Conservation (phyloP, 2,888 invertebrate genomes). For the Rapana venosa region DNA sequence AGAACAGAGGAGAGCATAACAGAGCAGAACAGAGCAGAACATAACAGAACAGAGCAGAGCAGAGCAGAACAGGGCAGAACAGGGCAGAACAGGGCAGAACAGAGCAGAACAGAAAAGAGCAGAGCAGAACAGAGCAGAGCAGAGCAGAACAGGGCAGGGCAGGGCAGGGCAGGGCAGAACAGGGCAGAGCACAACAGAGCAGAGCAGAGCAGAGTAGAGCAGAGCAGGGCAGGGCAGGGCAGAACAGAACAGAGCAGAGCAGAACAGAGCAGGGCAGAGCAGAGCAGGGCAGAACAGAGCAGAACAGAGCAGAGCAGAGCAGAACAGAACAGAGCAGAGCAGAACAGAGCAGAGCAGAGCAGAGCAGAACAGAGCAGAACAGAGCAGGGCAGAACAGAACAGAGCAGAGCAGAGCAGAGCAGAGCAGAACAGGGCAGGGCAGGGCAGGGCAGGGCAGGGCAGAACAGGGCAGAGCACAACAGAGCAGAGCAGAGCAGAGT, state of each 20-base stretch:
- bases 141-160: too few species aligned
- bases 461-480: neutral
- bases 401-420: neutral
- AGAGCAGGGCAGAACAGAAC: neutral
- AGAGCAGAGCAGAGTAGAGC: conserved; percentile 1
- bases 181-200: neutral
- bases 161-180: neutral
- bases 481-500: conserved; percentile 12
- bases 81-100: too few species aligned
- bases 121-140: too few species aligned
- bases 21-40: too few species aligned
- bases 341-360: neutral
- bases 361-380: conserved; percentile 1
- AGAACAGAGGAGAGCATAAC: too few species aligned
- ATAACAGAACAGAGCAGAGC: too few species aligned
- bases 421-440: neutral
- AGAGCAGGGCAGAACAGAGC: neutral
- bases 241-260: neutral
- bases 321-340: neutral
- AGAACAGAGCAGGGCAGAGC: conserved; percentile 5
- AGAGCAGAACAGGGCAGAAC: too few species aligned
- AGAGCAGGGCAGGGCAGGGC: neutral
- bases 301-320: neutral
- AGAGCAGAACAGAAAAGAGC: too few species aligned
- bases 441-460: neutral